These are phyloP conservation scores for Notarius lentiginosus DNA, from an alignment of 2,113 vertebrate genomes.

Conservation along the genomic window DNA sequence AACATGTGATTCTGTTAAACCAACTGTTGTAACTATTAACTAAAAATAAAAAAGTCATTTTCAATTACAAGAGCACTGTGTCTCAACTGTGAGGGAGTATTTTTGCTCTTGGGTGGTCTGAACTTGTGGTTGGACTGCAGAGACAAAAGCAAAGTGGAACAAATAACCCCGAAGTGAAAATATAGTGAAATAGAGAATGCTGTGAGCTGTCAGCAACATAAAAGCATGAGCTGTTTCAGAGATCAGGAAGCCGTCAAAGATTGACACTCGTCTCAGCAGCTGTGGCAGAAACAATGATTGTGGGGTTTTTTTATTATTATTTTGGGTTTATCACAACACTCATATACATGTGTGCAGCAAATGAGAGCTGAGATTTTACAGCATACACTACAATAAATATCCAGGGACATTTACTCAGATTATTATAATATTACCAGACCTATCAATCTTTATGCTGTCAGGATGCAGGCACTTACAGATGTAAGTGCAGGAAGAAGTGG, in stretches of 20 bases:
- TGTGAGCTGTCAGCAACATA: background rate
- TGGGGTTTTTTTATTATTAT: background rate
- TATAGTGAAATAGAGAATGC: background rate
- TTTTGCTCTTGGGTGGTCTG: constrained; percentile 18
- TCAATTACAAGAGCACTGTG: constrained; percentile 10
- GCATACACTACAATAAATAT: background rate
- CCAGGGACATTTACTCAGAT: background rate
- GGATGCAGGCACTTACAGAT: too few species aligned
- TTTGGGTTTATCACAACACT: background rate
- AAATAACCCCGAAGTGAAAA: constrained; percentile 6
- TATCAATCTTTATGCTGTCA: background rate
- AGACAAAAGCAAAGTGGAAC: background rate
- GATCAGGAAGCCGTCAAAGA: background rate
- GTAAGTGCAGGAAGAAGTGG: too few species aligned
- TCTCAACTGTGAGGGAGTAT: constrained; percentile 9
- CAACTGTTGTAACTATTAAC: background rate
- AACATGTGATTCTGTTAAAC: background rate
- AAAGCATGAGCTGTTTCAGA: background rate
- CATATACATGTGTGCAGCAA: background rate
- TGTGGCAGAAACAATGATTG: background rate
- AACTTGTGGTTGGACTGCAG: background rate
- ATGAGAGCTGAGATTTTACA: background rate
- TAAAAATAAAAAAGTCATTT: background rate
- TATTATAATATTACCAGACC: background rate
- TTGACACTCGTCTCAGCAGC: background rate